A percentile compares a stretch with the other conserved stretches of the same genome.
Evolutionary conservation across 2,888 invertebrate species (phyloP).

Genomic region (Habroteleia sp.): DNA sequence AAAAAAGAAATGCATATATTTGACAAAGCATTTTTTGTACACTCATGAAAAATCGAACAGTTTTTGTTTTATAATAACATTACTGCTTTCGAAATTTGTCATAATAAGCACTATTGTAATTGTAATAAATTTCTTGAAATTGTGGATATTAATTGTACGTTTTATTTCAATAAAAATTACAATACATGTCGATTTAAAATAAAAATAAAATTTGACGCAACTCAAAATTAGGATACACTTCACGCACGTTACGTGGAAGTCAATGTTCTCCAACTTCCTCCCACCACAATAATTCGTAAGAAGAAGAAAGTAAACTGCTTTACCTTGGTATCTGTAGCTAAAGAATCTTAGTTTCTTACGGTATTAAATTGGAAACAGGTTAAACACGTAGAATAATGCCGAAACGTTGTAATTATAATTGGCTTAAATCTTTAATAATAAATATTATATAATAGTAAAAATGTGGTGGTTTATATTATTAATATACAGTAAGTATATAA

Average conservation of each 20-base stretch:
- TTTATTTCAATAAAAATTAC: too few relatives aligned
- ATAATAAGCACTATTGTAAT: too few relatives aligned
- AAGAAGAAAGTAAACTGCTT: constrained; percentile 73
- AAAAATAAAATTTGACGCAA: too few relatives aligned
- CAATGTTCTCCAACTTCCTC: constrained; percentile 65
- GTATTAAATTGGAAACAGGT: constrained; percentile 60
- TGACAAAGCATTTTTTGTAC: too few relatives aligned
- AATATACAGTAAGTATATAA: constrained; percentile 69
- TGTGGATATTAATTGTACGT: too few relatives aligned
- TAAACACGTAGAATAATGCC: constrained; percentile 45
- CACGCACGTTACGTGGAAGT: constrained; percentile 52
- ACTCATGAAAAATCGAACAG: too few relatives aligned
- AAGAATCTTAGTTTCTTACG: constrained; percentile 63
- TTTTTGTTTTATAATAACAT: too few relatives aligned
- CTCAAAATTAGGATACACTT: too few relatives aligned
- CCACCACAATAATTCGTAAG: constrained; percentile 65
- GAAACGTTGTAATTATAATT: constrained; percentile 2
- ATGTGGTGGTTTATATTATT: constrained; percentile 73
- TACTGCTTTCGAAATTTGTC: too few relatives aligned
- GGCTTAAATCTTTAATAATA: neutral
- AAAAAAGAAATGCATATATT: too few relatives aligned
- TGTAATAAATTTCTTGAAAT: too few relatives aligned
- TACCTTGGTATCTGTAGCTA: constrained; percentile 65
- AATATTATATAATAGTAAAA: constrained; percentile 15
- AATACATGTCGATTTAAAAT: too few relatives aligned